Conservation (phyloP, 2,113 vertebrate genomes). For the Camelus bactrianus region DNA sequence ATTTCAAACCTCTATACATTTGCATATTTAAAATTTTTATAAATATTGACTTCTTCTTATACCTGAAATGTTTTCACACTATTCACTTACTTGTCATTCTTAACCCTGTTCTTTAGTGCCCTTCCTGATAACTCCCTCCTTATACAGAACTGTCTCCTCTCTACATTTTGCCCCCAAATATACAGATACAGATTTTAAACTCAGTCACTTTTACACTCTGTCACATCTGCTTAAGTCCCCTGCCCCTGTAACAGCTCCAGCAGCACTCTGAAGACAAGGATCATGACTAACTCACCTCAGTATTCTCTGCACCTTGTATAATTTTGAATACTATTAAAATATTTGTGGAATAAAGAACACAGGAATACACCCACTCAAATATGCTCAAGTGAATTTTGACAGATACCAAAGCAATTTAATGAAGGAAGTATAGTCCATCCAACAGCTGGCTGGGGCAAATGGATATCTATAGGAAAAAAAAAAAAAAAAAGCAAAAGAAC, state of each 20-base stretch:
- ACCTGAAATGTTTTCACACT: background rate
- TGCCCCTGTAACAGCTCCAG: background rate
- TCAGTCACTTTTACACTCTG: background rate
- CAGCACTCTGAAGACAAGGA: background rate
- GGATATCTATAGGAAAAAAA: background rate
- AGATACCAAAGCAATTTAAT: background rate
- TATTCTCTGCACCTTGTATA: background rate
- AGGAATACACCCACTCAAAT: background rate
- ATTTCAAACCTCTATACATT: background rate
- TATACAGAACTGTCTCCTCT: background rate
- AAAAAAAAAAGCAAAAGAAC: background rate
- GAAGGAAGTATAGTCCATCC: background rate
- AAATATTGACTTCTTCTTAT: background rate
- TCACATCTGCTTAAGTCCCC: background rate
- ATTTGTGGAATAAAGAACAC: background rate
- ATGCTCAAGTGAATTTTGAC: background rate
- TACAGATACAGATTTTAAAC: background rate
- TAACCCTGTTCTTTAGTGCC: background rate
- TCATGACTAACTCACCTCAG: background rate
- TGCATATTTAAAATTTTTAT: background rate
- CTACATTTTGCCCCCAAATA: background rate
- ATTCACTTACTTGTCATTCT: background rate
- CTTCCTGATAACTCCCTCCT: background rate
- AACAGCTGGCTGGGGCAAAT: background rate
- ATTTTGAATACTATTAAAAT: background rate